Evolutionary conservation across 2,113 vertebrate genomes (phyloP), one percentile per base, ranked within the genome.

Genomic region (Anhinga anhinga): DNA sequence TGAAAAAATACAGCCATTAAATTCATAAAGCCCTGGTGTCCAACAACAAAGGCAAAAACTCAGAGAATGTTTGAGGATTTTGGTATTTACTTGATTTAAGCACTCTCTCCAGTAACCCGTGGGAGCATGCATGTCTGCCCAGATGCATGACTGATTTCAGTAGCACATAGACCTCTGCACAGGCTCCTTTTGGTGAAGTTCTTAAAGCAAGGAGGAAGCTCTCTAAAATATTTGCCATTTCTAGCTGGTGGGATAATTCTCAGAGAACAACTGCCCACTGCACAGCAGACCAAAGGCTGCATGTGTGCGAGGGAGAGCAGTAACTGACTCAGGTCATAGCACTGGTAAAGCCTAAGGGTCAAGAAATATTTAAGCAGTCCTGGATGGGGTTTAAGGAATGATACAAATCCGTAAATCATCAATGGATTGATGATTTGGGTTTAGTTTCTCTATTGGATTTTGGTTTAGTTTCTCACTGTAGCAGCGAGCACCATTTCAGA

Each of bases 251-350:
- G 59, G 29, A 10, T 59, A 1, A 17, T 40, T 82, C 47, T 44
- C 18, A 7, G 18, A 29, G 70, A 49, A 36, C 15, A 40, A 2
- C 26, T 47, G 32, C 30, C 42, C 18, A 25, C 44, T 50, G 62
- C 50, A 76, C 47, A 66, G 7, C 53, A 59, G 23, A 19, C 23
- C 21, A 15, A 26, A 50, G 27, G 50, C 49, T 34, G 8, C 0
- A 0, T 11, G 30, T 12, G 23, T 6, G 7, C 1, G 0, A 18
- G 10, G 15, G 23, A 32, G 25, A 70, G 52, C 27, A 10, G 40
- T 3, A 5, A 4, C 17, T 17, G 58, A 1, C 45, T 34, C 6
- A 1, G 29, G 13, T 3, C 1, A 0, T 14, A 22, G 76, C 15
- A 7, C 42, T 69, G 44, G 11, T 9, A n/a, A 65, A 94, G 53